Base-by-base conservation (phyloP, 30 jellyfish, hydroid and myxozoan genomes). In the Hydractinia echinata region DNA sequence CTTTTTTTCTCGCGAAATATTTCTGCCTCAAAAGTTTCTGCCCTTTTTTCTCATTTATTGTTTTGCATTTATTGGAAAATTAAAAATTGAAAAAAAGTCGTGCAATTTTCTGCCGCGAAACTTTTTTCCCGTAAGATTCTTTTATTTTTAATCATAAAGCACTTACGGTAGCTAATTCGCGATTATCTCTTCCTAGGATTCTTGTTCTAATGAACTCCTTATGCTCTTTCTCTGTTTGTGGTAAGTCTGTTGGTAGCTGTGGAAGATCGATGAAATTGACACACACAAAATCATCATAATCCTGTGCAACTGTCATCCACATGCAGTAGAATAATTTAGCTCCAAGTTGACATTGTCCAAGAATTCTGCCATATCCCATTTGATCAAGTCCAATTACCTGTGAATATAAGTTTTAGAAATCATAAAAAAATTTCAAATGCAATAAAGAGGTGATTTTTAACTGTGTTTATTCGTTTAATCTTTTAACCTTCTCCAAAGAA, bases 221-320 rank as follows among this genome's bases (percentile, higher is more conserved):
- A 16, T 60, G 7, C 8, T 73, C 76, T 11, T 15, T 21, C 19
- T 15, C 82, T 53, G 44, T 55, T 54, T 67, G 56, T 52, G 53
- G 16, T 21, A 19, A 16, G 44, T 30, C 44, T 30, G 1, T 30
- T 7, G 52, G 52, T 30, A 30, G 44, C 51, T 72, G 66, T 9
- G 81, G 81, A 8, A 72, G 9, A 15, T 85, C 83, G 50, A 86
- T 69, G 44, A 86, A 81, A 54, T 81, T 86, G n/a, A 80, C 79
- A 62, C 95, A 81, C 18, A 79, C 69, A 71, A 86, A 86, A 67
- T 84, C 87, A 62, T 86, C 95, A 39, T 16, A 7, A 6, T 80
- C 90, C 58, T 72, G 16, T 4, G 95, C 95, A 5, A 81, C 90
- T 53, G 95, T 86, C 77, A 67, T 67, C 95, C 95, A 86, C 95